A percentile compares a stretch with the other conserved stretches of the same genome.
phyloP scores from a whole-genome alignment of 2,888 invertebrate genomes.

The Campaea margaritaria region DNA sequence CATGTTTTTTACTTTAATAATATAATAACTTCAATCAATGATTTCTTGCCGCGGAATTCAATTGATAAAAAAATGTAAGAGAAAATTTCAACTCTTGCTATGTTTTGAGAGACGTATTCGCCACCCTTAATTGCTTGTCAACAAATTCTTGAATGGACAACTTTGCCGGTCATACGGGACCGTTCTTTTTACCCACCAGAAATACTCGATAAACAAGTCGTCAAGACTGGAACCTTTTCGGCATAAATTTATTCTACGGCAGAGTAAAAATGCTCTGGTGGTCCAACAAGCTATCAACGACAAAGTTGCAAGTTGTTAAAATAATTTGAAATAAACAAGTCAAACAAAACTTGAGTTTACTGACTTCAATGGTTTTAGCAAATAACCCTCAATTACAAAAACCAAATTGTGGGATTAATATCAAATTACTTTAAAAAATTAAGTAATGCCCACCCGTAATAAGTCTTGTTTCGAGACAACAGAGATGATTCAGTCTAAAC shows the following conservation, averaged over 20 bases:
- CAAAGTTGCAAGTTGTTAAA: constrained; percentile 20
- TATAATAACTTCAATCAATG: constrained; percentile 46
- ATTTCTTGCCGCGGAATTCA: constrained; percentile 43
- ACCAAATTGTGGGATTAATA: too few relatives aligned
- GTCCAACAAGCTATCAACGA: constrained; percentile 20
- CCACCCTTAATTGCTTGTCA: constrained; percentile 79
- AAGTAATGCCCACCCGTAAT: too few relatives aligned
- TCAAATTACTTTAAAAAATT: too few relatives aligned
- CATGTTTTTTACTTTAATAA: constrained; percentile 42
- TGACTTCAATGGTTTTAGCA: not conserved
- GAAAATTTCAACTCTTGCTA: constrained; percentile 51
- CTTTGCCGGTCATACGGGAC: constrained; percentile 65
- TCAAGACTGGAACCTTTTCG: constrained; percentile 59
- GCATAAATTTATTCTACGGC: constrained; percentile 46
- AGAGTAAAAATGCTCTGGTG: constrained; percentile 31
- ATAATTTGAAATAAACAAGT: not conserved
- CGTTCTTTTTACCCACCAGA: constrained; percentile 66
- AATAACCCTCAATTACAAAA: not conserved
- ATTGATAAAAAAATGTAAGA: constrained; percentile 48
- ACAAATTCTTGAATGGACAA: constrained; percentile 78
- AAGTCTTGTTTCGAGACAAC: too few relatives aligned
- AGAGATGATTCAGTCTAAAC: too few relatives aligned
- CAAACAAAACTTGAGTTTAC: not conserved
- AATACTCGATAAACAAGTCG: constrained; percentile 74
- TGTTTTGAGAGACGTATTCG: constrained; percentile 49